Evolutionary conservation across 2,113 vertebrate species (phyloP), one percentile per base, ranked within the genome.

Genomic region (Dicerorhinus sumatrensis): DNA sequence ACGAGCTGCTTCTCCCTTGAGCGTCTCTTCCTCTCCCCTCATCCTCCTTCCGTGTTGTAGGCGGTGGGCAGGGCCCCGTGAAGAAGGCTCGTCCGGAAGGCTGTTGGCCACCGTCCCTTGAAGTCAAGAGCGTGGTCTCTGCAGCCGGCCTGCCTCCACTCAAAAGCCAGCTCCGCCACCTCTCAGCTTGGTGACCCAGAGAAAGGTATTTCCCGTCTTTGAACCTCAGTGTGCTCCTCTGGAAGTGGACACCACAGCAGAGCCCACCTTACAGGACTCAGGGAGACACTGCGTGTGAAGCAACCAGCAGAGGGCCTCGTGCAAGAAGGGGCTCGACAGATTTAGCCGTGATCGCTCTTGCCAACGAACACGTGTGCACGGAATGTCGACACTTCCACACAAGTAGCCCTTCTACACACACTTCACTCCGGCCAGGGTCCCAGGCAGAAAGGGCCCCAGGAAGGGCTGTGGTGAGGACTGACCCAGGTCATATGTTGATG

Each of bases 41-140:
- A 65, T 3, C 76, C 46, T 18, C 2, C 56, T 36, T 25, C 80
- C 6, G 1, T 1, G 5, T 10, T 63, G 91, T 70, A 33, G 91
- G 60, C 5, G 0, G 13, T 6, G 18, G 1, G 1, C 60, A 8
- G 33, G 62, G 29, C 1, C 2, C n/a, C 0, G 0, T 3, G 75
- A 90, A 18, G 54, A 31, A 84, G n/a, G 29, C 33, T 33, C 56
- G 16, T 31, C 36, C 3, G 13, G n/a, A 42, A 73, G 76, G 77
- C 39, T 63, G 33, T 0, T 27, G 75, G 69, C 31, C 18, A 6
- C 33, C 8, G 0, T 39, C 65, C 12, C 39, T 46, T 56, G 42
- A 48, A 54, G 39, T 36, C 8, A 75, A 86, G 48, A 56, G 54
- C 31, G 10, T 0, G 9, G 23, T 4, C 12, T 75, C 33, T 42